Percentiles rank a stretch among this genome's conserved stretches.
Conservation (phyloP, 2,113 vertebrate species). For the Chinchilla lanigera region DNA sequence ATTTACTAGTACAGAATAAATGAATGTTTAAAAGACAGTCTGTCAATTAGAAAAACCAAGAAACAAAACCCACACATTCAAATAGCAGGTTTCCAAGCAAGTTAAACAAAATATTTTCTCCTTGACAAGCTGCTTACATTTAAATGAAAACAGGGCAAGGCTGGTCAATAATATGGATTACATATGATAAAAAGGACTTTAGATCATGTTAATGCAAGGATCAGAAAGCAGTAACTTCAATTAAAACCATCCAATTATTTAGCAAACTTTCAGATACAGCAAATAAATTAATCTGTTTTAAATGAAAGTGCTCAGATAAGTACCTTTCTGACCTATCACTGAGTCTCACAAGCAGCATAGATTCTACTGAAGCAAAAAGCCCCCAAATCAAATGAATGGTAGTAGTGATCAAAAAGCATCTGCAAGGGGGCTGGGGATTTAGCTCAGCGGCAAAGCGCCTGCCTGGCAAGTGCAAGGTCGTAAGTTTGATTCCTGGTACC, state of each 20-base stretch:
- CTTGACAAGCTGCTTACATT: conserved; percentile 85
- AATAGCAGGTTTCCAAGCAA: conserved; percentile 80
- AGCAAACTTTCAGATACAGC: conserved; percentile 79
- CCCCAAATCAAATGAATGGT: conserved; percentile 28
- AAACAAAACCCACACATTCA: conserved; percentile 71
- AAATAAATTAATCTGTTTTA: conserved; percentile 82
- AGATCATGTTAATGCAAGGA: conserved; percentile 77
- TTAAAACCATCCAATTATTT: conserved; percentile 85
- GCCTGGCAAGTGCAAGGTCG: too few relatives aligned
- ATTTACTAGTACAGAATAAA: conserved; percentile 84
- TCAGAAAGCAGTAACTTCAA: conserved; percentile 86
- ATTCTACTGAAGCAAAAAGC: conserved; percentile 66
- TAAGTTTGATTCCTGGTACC: too few relatives aligned
- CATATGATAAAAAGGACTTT: conserved; percentile 84
- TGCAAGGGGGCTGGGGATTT: too few relatives aligned
- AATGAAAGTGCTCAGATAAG: conserved; percentile 75
- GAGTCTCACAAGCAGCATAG: conserved; percentile 76
- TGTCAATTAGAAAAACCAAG: conserved; percentile 79
- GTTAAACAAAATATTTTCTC: conserved; percentile 85
- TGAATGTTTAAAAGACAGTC: conserved; percentile 85
- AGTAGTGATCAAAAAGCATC: conserved; percentile 61
- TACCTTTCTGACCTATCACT: conserved; percentile 77
- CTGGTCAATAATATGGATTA: conserved; percentile 88
- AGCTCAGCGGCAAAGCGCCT: too few relatives aligned
- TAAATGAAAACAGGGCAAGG: conserved; percentile 84